phyloP scores from a whole-genome alignment of 2,888 invertebrate species.

The Amiota mariae region DNA sequence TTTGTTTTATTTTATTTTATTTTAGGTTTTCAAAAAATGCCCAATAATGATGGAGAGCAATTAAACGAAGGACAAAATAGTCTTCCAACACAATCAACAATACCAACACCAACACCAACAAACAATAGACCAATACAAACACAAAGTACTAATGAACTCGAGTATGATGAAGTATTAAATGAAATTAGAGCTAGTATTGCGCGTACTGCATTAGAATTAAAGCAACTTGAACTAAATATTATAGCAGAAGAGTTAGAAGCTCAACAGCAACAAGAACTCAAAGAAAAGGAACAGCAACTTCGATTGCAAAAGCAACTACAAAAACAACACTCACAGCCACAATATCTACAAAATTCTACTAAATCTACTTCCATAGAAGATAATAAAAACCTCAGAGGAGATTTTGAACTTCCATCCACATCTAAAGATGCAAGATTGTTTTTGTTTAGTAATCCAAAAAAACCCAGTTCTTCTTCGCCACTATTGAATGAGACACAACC shows the following conservation, averaged over 20 bases:
- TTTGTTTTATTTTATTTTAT: background rate
- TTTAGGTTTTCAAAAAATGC: constrained; percentile 66
- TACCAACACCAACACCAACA: constrained; percentile 38
- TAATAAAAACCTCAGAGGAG: background rate
- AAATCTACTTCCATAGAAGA: background rate
- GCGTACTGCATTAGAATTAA: constrained; percentile 31
- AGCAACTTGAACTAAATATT: constrained; percentile 26
- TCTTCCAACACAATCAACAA: constrained; percentile 60
- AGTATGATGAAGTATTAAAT: background rate
- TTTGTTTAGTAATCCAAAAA: background rate
- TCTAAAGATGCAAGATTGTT: background rate
- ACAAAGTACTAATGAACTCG: background rate
- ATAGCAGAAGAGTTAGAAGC: constrained; percentile 41
- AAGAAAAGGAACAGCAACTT: constrained; percentile 20
- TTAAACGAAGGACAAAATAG: constrained; percentile 68
- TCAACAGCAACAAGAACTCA: constrained; percentile 21
- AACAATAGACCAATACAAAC: constrained; percentile 3
- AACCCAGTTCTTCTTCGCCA: background rate
- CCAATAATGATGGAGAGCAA: constrained; percentile 70
- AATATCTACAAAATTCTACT: background rate
- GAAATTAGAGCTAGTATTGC: constrained; percentile 13
- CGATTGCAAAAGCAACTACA: constrained; percentile 27
- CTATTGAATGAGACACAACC: background rate
- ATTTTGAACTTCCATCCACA: background rate
- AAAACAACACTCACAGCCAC: constrained; percentile 26